These are phyloP conservation scores for Eubucco bourcierii DNA, from an alignment of 2,113 vertebrate species.

Conservation along the genomic window DNA sequence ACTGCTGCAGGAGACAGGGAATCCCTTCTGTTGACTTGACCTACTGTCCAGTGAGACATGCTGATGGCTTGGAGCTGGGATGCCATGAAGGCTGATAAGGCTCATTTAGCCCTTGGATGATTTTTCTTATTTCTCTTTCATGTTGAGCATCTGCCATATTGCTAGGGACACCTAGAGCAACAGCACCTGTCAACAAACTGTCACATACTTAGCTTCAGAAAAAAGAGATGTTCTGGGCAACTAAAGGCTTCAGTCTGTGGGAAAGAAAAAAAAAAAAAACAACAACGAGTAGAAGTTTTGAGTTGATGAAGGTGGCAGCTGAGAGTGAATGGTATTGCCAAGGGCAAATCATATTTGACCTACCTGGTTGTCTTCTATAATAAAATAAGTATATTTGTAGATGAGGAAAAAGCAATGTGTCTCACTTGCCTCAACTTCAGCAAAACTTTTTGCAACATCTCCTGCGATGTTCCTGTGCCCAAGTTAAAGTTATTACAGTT, in stretches of 20 bases:
- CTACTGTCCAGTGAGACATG: not conserved
- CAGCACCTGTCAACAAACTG: not conserved
- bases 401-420: not conserved
- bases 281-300: not conserved
- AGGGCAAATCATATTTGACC: not conserved
- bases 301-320: too few species aligned
- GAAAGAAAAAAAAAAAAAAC: not conserved
- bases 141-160: not conserved
- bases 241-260: not conserved
- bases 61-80: not conserved
- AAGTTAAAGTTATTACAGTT: not conserved
- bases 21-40: not conserved
- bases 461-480: not conserved
- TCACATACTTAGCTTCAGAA: not conserved
- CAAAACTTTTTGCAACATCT: not conserved
- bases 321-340: not conserved
- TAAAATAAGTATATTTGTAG: not conserved
- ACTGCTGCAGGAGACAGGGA: too few species aligned
- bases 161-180: not conserved
- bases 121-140: not conserved
- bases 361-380: not conserved
- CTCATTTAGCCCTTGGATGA: not conserved
- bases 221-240: not conserved
- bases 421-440: too few species aligned
- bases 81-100: not conserved